These are phyloP conservation scores for Crax fasciolata DNA, from an alignment of 2,797 vertebrate genomes.

Conservation along the genomic window DNA sequence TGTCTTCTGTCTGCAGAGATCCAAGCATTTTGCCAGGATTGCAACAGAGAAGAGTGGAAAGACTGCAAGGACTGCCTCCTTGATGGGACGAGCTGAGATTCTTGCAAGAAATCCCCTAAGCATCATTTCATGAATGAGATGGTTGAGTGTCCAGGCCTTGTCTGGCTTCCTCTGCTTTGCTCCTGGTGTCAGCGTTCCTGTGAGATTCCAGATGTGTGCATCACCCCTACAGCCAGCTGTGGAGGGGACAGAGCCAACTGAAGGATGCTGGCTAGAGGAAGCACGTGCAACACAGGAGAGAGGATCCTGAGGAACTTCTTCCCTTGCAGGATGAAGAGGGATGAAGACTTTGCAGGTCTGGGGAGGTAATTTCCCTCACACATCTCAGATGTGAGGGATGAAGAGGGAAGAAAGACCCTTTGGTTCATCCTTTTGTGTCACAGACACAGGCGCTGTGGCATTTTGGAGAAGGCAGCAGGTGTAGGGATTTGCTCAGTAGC, in stretches of 20 bases:
- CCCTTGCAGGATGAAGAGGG: not conserved
- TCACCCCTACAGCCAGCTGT: not conserved
- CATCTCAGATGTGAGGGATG: not conserved
- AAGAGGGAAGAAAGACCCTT: not conserved
- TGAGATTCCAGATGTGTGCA: not conserved
- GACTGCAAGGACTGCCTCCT: not conserved
- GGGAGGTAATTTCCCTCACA: fast-evolving
- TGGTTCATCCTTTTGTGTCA: not conserved
- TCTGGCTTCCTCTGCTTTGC: not conserved
- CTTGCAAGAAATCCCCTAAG: not conserved
- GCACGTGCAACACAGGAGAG: not conserved
- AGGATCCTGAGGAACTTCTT: not conserved
- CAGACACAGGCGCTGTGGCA: fast-evolving
- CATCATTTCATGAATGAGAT: not conserved
- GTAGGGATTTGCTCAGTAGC: not conserved
- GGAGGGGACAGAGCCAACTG: not conserved
- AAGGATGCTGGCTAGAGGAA: not conserved
- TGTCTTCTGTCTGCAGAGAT: not conserved
- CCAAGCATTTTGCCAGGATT: not conserved
- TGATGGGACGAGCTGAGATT: not conserved
- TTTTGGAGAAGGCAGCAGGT: not conserved
- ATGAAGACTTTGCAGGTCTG: not conserved
- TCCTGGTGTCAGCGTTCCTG: not conserved
- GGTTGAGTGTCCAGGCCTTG: not conserved
- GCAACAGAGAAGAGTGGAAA: not conserved